phyloP scores from a whole-genome alignment of 2,113 vertebrate genomes.

The Lonchura striata region DNA sequence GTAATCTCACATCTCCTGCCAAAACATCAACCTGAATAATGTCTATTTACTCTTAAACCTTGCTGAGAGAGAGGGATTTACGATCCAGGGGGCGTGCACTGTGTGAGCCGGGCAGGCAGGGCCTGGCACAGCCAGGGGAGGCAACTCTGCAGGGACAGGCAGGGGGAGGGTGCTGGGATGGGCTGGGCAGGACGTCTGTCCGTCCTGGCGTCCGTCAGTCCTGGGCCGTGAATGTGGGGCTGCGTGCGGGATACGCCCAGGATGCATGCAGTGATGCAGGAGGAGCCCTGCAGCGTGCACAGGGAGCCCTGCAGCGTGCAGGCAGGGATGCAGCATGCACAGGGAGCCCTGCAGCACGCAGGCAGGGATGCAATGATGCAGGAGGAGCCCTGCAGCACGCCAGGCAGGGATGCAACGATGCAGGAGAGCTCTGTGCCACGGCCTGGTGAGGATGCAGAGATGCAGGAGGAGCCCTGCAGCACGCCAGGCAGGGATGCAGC shows the following conservation, averaged over 20 bases:
- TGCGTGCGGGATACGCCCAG: fast-evolving
- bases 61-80: background rate
- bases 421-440: too few species aligned
- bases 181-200: fast-evolving
- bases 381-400: too few species aligned
- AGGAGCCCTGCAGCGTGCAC: too few species aligned
- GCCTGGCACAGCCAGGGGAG: fast-evolving
- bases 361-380: too few species aligned
- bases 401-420: too few species aligned
- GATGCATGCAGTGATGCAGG: background rate
- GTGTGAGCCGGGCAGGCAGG: fast-evolving
- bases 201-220: too few species aligned
- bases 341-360: too few species aligned
- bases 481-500: too few species aligned
- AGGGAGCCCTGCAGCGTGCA: background rate
- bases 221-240: background rate
- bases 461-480: too few species aligned
- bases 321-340: background rate
- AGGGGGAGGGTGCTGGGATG: fast-evolving
- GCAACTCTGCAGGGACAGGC: fast-evolving
- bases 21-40: background rate
- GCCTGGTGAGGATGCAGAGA: too few species aligned
- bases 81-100: fast-evolving
- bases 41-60: background rate
- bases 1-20: background rate